Evolutionary conservation across 2,797 vertebrate genomes (phyloP), one percentile per base, ranked within the genome.

Genomic region (Dryobates pubescens): DNA sequence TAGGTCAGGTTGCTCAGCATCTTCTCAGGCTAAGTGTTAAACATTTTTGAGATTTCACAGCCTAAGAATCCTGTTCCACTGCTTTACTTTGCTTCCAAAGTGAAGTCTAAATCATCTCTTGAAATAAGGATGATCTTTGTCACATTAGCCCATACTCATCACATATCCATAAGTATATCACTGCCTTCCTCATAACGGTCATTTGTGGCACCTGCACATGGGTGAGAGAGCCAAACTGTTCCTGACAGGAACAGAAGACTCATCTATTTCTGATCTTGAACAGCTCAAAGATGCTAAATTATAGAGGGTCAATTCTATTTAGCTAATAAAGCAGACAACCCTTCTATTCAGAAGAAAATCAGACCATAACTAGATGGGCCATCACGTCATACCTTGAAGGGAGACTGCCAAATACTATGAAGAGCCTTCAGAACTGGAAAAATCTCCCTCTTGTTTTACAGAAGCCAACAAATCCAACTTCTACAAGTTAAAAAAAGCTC

Each of bases 91-190:
- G 51, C 10, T 30, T 24, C 38, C 18, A 76, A 53, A 38, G 1
- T 12, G 0, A 49, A 86, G 32, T 57, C 49, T 27, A 32, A 77
- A 71, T 22, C 8, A 43, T 2, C 36, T 24, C 75, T 9, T 34
- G n/a, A 49, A 74, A 81, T 30, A 45, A 78, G 30, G n/a, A 20
- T 47, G 38, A 10, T 17, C 30, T 67, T n/a, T 38, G 51, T 34
- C 69, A 19, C 15, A 54, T 29, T 4, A 85, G 23, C 9, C 61
- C 57, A 20, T 0, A 54, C 14, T 29, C 22, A 22, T 6, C 32
- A 56, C 13, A 29, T 1, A 23, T 0, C 34, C 27, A 47, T 38
- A 9, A 26, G 27, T 3, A 17, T 1, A 8, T 2, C 5, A 9
- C 32, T 17, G 41, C 17, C 26, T 49, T 23, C 68, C 38, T 73